Conservation (phyloP, 2,113 vertebrate genomes). For the Ophthalmolycus amberensis region DNA sequence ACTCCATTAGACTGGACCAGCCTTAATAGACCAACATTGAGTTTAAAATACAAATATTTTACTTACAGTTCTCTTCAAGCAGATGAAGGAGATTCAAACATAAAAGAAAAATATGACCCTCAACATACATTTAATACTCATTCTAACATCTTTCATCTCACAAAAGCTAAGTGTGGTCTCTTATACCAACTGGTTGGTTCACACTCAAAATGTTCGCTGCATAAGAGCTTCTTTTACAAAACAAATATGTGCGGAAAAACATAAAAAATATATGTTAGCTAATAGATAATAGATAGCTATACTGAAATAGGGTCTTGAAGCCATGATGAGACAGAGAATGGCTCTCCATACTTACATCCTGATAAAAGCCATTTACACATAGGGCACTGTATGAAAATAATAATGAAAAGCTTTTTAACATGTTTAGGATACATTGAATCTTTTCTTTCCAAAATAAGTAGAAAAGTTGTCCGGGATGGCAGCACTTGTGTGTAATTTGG, state of each 20-base stretch:
- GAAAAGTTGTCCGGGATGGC: conserved; percentile 9
- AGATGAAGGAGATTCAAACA: neutral
- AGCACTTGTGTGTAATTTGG: conserved; percentile 1
- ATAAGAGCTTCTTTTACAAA: neutral
- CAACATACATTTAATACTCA: neutral
- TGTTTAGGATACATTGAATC: neutral
- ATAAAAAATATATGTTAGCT: neutral
- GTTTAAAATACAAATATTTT: neutral
- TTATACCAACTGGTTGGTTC: neutral
- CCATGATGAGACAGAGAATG: neutral
- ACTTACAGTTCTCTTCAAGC: neutral
- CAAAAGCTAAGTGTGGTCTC: neutral
- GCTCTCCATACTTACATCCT: neutral
- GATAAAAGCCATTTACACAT: neutral
- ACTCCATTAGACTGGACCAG: neutral
- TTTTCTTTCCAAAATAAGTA: conserved; percentile 1
- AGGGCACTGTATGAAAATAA: neutral
- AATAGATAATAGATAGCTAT: neutral
- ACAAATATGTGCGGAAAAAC: neutral
- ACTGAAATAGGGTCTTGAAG: neutral
- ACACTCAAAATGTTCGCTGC: neutral
- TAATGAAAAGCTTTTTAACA: neutral
- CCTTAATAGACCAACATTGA: neutral
- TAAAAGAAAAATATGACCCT: neutral
- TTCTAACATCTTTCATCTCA: neutral